Base-by-base conservation (phyloP, 2,888 invertebrate species). In the Argyresthia albistria region DNA sequence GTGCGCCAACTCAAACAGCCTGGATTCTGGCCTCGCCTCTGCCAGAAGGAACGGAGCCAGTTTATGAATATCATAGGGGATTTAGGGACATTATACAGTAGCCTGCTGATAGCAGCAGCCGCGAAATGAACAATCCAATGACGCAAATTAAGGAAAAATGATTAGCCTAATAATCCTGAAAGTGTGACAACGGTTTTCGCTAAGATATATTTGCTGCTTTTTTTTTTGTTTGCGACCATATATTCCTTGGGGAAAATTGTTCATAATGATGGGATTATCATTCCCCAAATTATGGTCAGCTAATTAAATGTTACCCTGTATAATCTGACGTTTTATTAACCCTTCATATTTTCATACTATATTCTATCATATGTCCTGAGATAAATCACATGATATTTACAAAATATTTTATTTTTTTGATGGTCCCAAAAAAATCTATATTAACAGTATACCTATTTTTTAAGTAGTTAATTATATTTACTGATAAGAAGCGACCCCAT, bases 401-500 rank as follows among this genome's bases (percentile, higher is more conserved):
- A 39, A 39, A 39, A 39, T 39, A n/a, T 39, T 39, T 39, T 36
- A 36, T 9, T 36, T 39, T 11, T 39, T 39, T 8, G 39, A 9
- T 39, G 9, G 39, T 9, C 39, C n/a, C 3, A 9, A 39, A 11
- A n/a, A 11, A 8, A 39, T 39, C 8, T 6, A 39, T 39, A 8
- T 39, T 39, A 39, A 39, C 37, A 48, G 48, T 25, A 25, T 25
- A 25, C 25, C 25, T 25, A 25, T 25, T 25, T 25, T 25, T 25
- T 25, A 25, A 25, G 25, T 15, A 39, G 14, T 39, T 45, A 45
- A 48, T 36, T 48, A 36, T 48, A 9, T 11, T 25, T 48, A 48
- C 37, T 37, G 46, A 15, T 51, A 48, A 43, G 43, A 43, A 42
- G 50, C 16, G 67, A 67, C 69, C 70, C 68, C 66, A 73, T 70